Evolutionary conservation across 2,113 vertebrate genomes (phyloP).

Genomic region (Pseudorhombus dupliciocellatus): DNA sequence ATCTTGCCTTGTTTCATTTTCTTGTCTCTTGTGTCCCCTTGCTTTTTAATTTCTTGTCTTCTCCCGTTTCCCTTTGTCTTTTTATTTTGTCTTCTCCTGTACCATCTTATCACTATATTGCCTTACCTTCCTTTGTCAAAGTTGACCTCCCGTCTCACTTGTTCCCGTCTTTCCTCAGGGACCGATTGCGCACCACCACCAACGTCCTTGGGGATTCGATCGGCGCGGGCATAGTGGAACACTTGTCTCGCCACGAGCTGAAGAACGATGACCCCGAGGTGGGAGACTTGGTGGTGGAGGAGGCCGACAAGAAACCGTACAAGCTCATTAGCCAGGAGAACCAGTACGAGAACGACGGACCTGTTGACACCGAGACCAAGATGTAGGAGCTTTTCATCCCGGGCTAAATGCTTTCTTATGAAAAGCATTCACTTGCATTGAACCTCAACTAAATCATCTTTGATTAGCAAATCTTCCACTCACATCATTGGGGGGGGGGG

Average conservation of each 20-base stretch:
- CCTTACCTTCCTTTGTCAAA: background rate
- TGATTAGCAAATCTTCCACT: slow-evolving; percentile 20
- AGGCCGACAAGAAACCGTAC: slow-evolving; percentile 92
- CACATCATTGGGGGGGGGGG: background rate
- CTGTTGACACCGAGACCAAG: slow-evolving; percentile 89
- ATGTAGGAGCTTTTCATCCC: slow-evolving; percentile 82
- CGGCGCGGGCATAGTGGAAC: slow-evolving; percentile 93
- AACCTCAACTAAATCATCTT: slow-evolving; percentile 31
- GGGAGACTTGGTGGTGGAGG: slow-evolving; percentile 92
- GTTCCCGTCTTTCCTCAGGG: slow-evolving; percentile 76
- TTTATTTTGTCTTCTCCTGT: background rate
- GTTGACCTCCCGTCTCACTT: slow-evolving; percentile 1
- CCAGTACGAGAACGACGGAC: slow-evolving; percentile 83
- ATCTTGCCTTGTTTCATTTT: background rate
- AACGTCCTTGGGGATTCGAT: slow-evolving; percentile 97
- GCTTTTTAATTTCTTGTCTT: background rate
- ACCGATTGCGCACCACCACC: slow-evolving; percentile 93
- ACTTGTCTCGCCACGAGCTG: slow-evolving; percentile 92
- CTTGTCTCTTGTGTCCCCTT: background rate
- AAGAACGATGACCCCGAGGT: slow-evolving; percentile 85
- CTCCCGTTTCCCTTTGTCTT: background rate
- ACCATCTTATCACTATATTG: background rate
- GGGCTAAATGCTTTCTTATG: background rate
- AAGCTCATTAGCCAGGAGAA: slow-evolving; percentile 89
- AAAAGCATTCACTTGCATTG: background rate